A percentile compares a stretch with the other conserved stretches of the same genome.
phyloP scores from a whole-genome alignment of 2,888 invertebrate genomes.

The Dicyrtomina minuta region DNA sequence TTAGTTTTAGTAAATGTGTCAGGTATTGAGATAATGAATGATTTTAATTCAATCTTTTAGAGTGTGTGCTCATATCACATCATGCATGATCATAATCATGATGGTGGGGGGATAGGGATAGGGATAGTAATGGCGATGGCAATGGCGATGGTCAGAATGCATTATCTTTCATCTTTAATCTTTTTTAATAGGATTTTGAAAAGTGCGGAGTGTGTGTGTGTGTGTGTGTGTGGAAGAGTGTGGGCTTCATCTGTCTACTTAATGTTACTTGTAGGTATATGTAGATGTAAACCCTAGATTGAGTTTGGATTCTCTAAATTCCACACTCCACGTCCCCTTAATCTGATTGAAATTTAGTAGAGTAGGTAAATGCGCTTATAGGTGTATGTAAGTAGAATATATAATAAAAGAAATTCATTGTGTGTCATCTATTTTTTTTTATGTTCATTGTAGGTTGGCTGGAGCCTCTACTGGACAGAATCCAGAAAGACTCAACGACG shows the following conservation, averaged over 20 bases:
- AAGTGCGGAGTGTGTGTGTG: no score
- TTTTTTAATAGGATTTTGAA: neutral
- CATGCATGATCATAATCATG: neutral
- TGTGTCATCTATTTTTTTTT: no score
- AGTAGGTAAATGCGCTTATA: no score
- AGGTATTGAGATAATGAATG: no score
- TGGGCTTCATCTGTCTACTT: neutral
- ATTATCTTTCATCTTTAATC: neutral
- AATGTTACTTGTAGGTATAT: neutral
- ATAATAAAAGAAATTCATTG: no score
- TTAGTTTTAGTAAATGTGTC: no score
- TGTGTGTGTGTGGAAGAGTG: neutral
- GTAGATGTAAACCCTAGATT: neutral
- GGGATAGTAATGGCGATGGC: neutral
- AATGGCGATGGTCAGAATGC: neutral
- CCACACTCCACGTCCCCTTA: no score
- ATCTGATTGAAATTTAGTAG: no score
- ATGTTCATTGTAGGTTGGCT: conserved; percentile 58
- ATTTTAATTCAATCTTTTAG: no score
- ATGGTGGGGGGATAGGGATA: neutral
- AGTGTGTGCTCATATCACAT: no score
- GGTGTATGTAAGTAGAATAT: no score
- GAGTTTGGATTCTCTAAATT: no score
- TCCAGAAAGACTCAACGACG: conserved; percentile 56
- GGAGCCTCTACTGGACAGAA: conserved; percentile 60